Percentiles rank a stretch among this genome's conserved stretches.
These are phyloP conservation scores for Erithacus rubecula DNA, from an alignment of 2,797 vertebrate species.

Conservation along the genomic window DNA sequence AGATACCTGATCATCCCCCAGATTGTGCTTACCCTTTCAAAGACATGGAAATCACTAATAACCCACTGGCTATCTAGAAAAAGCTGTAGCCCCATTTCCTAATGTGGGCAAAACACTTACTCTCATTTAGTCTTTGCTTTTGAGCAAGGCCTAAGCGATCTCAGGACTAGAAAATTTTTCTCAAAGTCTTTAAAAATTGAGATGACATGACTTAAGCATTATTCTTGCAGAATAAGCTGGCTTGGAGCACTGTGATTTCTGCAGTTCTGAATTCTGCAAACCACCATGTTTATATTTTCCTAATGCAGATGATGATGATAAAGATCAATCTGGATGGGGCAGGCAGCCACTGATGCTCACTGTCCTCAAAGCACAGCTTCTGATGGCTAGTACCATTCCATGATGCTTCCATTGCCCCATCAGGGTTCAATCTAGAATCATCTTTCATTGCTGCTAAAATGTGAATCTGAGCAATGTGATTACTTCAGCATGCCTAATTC, in stretches of 20 bases:
- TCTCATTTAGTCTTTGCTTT: not conserved
- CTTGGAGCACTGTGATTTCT: not conserved
- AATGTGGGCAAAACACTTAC: not conserved
- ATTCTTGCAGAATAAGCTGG: not conserved
- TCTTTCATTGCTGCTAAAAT: not conserved
- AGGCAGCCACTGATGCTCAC: not conserved
- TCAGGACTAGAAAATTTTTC: not conserved
- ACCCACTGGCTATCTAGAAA: not conserved
- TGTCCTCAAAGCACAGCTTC: not conserved
- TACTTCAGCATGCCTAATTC: not conserved
- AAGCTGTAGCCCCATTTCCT: not conserved
- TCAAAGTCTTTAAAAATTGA: not conserved
- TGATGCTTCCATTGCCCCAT: not conserved
- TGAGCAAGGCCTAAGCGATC: not conserved
- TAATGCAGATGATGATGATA: not conserved
- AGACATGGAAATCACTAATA: not conserved
- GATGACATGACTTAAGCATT: not conserved
- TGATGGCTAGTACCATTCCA: not conserved
- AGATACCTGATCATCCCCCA: not conserved
- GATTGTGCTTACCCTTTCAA: not conserved
- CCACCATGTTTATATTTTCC: not conserved
- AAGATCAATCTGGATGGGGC: not conserved
- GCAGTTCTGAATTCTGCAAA: not conserved
- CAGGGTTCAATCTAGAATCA: not conserved
- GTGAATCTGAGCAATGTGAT: not conserved